Evolutionary conservation across 1,140 invertebrate genomes (phyloP).

Genomic region (Caenorhabditis briggsae): DNA sequence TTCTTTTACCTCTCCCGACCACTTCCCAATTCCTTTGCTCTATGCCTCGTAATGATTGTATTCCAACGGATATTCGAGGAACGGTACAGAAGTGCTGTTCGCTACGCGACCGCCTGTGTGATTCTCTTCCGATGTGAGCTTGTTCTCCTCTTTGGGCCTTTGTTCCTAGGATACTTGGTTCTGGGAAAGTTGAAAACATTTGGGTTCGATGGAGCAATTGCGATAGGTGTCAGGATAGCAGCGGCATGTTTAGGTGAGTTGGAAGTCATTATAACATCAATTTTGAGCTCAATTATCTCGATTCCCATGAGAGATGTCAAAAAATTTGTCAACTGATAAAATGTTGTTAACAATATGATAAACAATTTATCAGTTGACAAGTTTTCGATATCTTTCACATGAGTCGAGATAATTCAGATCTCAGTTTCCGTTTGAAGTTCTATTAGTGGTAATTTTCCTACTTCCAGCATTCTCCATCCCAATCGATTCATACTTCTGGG

Average conservation of each 20-base stretch:
- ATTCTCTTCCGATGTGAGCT: constrained; percentile 84
- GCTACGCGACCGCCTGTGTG: constrained; percentile 84
- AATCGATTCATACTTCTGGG: constrained; percentile 95
- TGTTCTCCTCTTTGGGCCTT: constrained; percentile 87
- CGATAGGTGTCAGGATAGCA: constrained; percentile 82
- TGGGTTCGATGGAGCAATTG: constrained; percentile 78
- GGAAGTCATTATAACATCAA: no score
- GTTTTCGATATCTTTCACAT: no score
- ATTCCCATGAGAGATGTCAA: no score
- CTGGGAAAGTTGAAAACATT: constrained; percentile 80
- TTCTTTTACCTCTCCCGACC: constrained; percentile 94
- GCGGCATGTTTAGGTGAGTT: constrained; percentile 76
- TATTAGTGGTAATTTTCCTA: no score
- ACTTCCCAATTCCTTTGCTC: constrained; percentile 94
- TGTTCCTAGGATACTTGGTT: constrained; percentile 86
- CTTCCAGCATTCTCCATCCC: constrained; percentile 84
- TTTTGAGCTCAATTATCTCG: no score
- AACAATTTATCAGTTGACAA: no score
- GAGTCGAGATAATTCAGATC: background rate
- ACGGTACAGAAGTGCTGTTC: constrained; percentile 85
- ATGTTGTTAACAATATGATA: no score
- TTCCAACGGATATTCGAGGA: constrained; percentile 88
- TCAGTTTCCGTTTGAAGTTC: no score
- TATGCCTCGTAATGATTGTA: constrained; percentile 91
- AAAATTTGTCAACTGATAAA: no score